Evolutionary conservation across 2,888 invertebrate genomes (phyloP).

Genomic region (Cepaea hortensis): DNA sequence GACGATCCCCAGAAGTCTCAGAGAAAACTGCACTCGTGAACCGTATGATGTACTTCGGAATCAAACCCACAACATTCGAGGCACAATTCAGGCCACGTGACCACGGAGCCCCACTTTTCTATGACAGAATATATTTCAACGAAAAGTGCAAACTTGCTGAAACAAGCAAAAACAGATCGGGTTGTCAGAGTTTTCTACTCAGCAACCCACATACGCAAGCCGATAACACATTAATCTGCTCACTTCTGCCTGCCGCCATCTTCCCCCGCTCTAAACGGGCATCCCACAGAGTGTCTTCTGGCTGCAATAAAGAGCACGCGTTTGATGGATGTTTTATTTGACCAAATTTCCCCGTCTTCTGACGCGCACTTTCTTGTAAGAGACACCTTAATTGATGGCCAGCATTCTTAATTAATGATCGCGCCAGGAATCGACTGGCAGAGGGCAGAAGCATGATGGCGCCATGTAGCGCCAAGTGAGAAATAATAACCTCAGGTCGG

Average conservation of each 20-base stretch:
- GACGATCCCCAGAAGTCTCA: too few species aligned
- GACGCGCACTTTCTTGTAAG: constrained; percentile 4
- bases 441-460: not conserved
- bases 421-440: not conserved
- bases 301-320: constrained; percentile 1
- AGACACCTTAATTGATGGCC: constrained; percentile 31
- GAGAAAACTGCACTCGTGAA: too few species aligned
- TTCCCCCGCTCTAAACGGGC: not conserved
- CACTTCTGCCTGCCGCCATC: not conserved
- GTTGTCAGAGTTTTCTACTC: not conserved
- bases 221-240: constrained; percentile 4
- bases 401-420: constrained; percentile 16
- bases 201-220: not conserved
- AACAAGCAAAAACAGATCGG: too few species aligned
- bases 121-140: too few species aligned
- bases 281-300: not conserved
- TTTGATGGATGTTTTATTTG: constrained; percentile 2
- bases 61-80: too few species aligned
- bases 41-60: too few species aligned
- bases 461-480: constrained; percentile 3
- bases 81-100: too few species aligned
- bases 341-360: not conserved
- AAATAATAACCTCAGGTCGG: constrained; percentile 13
- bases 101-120: too few species aligned
- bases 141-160: too few species aligned